These are phyloP conservation scores for Scomberomorus guttatus DNA, from an alignment of 2,797 vertebrate genomes.

Conservation along the genomic window DNA sequence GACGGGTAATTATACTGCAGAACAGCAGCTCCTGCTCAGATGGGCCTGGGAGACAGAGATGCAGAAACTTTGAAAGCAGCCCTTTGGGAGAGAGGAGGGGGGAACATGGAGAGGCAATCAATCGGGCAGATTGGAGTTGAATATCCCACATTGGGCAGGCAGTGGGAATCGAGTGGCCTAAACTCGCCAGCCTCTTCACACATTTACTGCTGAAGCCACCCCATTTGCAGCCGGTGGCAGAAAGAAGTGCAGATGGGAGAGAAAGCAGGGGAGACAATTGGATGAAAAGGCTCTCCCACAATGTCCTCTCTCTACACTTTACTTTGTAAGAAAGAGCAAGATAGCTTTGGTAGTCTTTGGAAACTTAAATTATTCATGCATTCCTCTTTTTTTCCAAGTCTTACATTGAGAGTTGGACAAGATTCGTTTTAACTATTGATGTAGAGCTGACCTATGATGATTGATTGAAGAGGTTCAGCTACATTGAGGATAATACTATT, in stretches of 20 bases:
- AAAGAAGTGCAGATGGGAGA: slow-evolving; percentile 21
- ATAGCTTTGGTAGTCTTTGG: slow-evolving; percentile 25
- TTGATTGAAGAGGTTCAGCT: neutral
- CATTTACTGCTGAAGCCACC: slow-evolving; percentile 66
- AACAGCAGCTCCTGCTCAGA: slow-evolving; percentile 52
- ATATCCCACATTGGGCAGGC: slow-evolving; percentile 67
- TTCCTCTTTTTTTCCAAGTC: slow-evolving; percentile 11
- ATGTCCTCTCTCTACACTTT: slow-evolving; percentile 19
- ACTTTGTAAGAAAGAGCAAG: slow-evolving; percentile 14
- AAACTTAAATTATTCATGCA: slow-evolving; percentile 35
- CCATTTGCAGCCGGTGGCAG: slow-evolving; percentile 53
- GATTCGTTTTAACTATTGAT: slow-evolving; percentile 37
- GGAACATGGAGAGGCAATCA: slow-evolving; percentile 77
- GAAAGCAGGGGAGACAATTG: slow-evolving; percentile 33
- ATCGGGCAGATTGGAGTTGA: slow-evolving; percentile 79
- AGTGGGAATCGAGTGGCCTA: slow-evolving; percentile 69
- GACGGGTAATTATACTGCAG: slow-evolving; percentile 81
- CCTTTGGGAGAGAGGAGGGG: slow-evolving; percentile 24
- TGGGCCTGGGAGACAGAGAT: slow-evolving; percentile 68
- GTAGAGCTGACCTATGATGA: neutral
- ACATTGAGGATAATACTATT: neutral
- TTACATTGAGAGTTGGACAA: slow-evolving; percentile 12
- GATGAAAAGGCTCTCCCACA: slow-evolving; percentile 15
- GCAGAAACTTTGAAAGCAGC: slow-evolving; percentile 75
- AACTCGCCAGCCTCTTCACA: slow-evolving; percentile 53